phyloP scores from a whole-genome alignment of 2,888 invertebrate species.

The Noctua comes region DNA sequence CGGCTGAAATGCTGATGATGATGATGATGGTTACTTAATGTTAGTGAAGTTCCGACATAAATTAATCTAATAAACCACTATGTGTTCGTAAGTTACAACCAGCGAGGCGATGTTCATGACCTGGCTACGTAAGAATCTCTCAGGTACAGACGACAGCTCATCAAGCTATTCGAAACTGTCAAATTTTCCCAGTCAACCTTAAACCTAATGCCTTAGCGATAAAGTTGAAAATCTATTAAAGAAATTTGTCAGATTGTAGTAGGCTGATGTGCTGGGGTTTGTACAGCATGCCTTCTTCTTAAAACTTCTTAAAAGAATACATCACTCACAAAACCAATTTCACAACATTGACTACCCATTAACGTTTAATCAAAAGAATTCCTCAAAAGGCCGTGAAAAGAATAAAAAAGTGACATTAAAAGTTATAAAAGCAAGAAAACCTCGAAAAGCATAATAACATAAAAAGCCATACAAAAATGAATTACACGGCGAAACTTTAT shows the following conservation, averaged over 20 bases:
- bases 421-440: conserved; percentile 6
- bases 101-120: neutral
- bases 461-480: conserved; percentile 39
- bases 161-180: no score
- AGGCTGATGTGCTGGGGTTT: no score
- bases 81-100: neutral
- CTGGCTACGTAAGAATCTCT: neutral
- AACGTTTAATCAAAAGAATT: conserved; percentile 10
- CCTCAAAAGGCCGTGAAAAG: conserved; percentile 11
- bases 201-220: no score
- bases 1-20: no score
- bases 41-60: neutral
- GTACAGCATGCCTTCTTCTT: neutral
- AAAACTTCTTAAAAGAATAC: neutral
- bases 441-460: conserved; percentile 17
- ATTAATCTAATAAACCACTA: neutral
- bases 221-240: no score
- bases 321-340: conserved; percentile 20
- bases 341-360: neutral
- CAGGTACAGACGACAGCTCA: neutral
- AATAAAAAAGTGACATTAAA: conserved; percentile 19
- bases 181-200: no score
- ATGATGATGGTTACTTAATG: no score
- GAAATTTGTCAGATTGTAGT: no score
- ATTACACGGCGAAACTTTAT: conserved; percentile 34